Evolutionary conservation across 1,140 invertebrate species (phyloP).

Genomic region (Pseudobourletiella spinata): DNA sequence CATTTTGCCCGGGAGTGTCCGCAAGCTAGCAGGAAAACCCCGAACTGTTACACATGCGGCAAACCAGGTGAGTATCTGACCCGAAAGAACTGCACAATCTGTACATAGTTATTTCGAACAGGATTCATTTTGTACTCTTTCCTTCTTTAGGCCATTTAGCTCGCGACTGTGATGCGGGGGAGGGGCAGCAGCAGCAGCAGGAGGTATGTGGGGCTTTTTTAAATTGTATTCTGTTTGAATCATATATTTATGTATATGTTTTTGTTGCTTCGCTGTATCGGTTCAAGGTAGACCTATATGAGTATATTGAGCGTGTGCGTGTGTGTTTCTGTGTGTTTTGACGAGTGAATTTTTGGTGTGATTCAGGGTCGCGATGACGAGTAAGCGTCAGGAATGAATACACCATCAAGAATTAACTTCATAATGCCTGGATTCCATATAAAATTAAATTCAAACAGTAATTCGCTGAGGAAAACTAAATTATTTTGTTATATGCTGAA

Average conservation of each 20-base stretch:
- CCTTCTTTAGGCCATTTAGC: slow-evolving; percentile 82
- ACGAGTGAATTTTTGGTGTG: too few species aligned
- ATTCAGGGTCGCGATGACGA: not conserved
- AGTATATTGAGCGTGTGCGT: too few species aligned
- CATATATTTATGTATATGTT: too few species aligned
- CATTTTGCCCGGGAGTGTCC: slow-evolving; percentile 84
- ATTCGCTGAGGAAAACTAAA: not conserved
- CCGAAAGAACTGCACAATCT: too few species aligned
- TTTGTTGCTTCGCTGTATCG: too few species aligned
- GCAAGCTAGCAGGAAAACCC: slow-evolving; percentile 45
- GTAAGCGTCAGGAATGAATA: not conserved
- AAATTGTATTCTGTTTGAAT: too few species aligned
- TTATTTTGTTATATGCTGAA: not conserved
- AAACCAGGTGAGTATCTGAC: slow-evolving; percentile 46
- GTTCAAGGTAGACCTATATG: too few species aligned
- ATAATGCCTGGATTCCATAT: not conserved
- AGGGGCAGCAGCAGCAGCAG: not conserved
- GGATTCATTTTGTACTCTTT: too few species aligned
- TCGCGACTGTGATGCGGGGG: slow-evolving; percentile 55
- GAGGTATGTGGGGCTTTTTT: too few species aligned
- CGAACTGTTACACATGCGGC: slow-evolving; percentile 80
- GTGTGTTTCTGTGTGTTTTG: too few species aligned
- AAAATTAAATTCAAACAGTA: not conserved
- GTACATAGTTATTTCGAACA: too few species aligned
- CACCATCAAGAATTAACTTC: not conserved